A percentile compares a stretch with the other conserved stretches of the same genome.
These are phyloP conservation scores for Halichondria panicea DNA, from an alignment of 37 sponge, comb jelly and placozoan species.

Conservation along the genomic window DNA sequence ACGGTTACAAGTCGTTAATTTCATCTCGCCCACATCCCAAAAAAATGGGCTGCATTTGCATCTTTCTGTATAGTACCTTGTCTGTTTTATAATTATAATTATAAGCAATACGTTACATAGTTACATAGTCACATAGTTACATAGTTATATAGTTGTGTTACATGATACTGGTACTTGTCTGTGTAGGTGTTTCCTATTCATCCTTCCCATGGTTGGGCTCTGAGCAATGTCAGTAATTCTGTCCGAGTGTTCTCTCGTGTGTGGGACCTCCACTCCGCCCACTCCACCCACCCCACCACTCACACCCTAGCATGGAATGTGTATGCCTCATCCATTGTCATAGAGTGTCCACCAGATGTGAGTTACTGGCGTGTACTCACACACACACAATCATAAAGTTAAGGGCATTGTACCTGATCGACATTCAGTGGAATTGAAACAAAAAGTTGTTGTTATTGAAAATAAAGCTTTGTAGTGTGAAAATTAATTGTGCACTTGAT, in stretches of 20 bases:
- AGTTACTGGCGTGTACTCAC: not conserved
- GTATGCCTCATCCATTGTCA: not conserved
- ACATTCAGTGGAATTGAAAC: not conserved
- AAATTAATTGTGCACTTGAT: not conserved
- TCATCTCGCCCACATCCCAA: no score
- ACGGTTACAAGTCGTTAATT: no score
- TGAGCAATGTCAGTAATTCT: slow-evolving; percentile 5
- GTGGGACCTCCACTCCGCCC: not conserved
- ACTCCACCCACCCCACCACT: not conserved
- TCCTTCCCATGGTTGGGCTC: slow-evolving; percentile 38
- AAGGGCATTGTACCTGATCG: no score
- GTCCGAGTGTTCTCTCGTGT: slow-evolving; percentile 34
- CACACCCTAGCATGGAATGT: not conserved
- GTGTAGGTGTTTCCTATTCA: slow-evolving; percentile 43
- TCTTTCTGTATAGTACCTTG: no score
- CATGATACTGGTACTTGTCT: no score
- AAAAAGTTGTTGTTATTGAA: not conserved
- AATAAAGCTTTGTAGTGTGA: not conserved
- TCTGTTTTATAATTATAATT: no score
- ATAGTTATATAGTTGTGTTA: no score
- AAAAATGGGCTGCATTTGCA: no score
- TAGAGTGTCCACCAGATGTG: not conserved
- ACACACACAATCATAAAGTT: no score
- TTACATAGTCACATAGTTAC: no score
- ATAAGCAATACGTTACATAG: no score